Conservation (phyloP, 2,888 invertebrate genomes). For the Harpalus rubripes region DNA sequence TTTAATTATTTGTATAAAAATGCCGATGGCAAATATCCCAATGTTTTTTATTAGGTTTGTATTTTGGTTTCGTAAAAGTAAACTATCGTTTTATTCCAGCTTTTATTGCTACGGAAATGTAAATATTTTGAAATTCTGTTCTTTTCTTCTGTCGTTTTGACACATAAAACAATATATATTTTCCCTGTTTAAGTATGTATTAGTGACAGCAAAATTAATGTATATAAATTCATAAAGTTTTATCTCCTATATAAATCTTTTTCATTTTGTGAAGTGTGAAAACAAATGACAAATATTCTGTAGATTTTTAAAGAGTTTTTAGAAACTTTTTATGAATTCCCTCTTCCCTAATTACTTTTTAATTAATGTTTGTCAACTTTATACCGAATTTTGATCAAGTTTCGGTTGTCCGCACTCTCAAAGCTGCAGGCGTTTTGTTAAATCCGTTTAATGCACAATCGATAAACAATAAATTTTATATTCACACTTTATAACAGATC, state of each 20-base stretch:
- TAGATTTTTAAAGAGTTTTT: constrained; percentile 15
- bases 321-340: not conserved
- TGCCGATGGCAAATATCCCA: not conserved
- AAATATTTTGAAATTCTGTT: constrained; percentile 8
- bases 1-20: not conserved
- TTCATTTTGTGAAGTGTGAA: constrained; percentile 27
- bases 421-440: not conserved
- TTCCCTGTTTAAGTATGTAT: constrained; percentile 1
- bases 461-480: not conserved
- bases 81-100: not conserved
- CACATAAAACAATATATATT: constrained; percentile 2
- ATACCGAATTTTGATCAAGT: not conserved
- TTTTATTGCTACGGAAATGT: not conserved
- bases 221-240: constrained; percentile 31
- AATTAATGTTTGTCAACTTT: constrained; percentile 43
- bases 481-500: no score
- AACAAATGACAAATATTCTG: constrained; percentile 32
- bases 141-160: constrained; percentile 18
- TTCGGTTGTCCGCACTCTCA: not conserved
- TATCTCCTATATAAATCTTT: constrained; percentile 23
- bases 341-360: constrained; percentile 31
- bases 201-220: constrained; percentile 46
- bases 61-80: not conserved
- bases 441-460: not conserved
- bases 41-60: not conserved